Conservation (phyloP, 2,113 vertebrate species). For the Acrocephalus arundinaceus region DNA sequence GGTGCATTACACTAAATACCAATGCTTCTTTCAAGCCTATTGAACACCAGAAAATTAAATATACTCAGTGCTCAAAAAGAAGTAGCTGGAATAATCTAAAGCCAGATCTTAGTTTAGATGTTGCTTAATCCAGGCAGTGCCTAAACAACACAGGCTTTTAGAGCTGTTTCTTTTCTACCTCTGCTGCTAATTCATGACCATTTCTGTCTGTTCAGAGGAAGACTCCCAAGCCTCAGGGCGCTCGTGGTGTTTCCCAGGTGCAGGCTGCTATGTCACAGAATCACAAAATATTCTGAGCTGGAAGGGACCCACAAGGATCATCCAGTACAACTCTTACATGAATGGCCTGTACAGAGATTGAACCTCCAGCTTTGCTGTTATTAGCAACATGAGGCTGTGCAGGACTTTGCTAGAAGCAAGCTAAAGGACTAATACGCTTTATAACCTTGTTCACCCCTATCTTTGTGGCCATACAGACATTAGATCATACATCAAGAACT, state of each 20-base stretch:
- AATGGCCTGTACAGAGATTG: not conserved
- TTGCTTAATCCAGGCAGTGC: not conserved
- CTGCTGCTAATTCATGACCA: not conserved
- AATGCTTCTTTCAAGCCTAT: not conserved
- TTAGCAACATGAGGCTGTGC: not conserved
- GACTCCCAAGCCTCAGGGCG: not conserved
- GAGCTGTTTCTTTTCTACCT: not conserved
- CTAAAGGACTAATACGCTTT: not conserved
- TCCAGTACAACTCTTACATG: not conserved
- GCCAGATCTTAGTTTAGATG: not conserved
- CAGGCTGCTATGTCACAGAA: not conserved
- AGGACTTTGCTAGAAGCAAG: not conserved
- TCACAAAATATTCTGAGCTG: not conserved
- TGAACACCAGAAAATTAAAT: not conserved
- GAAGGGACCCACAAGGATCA: not conserved
- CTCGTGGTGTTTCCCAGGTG: rapidly evolving
- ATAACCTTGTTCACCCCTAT: not conserved
- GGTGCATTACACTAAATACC: not conserved
- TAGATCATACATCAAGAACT: not conserved
- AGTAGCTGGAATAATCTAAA: not conserved
- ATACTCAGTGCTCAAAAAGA: not conserved
- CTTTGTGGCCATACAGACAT: not conserved
- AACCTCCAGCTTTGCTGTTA: not conserved
- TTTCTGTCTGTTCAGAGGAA: not conserved
- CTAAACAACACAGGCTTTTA: not conserved